Base-by-base conservation (phyloP, 64 coral and sea anemone species). In the Catalaphyllia jardinei region DNA sequence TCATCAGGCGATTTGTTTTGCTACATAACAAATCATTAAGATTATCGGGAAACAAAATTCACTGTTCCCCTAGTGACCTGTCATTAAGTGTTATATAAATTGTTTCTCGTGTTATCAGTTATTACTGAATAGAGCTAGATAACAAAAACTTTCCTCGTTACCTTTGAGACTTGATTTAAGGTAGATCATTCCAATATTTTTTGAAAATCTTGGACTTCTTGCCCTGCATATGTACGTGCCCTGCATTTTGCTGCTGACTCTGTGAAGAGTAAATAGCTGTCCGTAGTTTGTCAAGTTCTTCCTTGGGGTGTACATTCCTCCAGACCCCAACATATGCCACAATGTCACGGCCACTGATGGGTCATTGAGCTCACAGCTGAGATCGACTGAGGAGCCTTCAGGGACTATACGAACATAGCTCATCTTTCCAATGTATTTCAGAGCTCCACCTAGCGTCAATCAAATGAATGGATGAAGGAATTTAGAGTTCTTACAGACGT, bases 161-260 rank as follows among this genome's bases (percentile, higher is more conserved):
- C 87, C 74, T 79, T 71, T 67, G 22, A 11, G 20, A 6, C 38
- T 35, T 52, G 30, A 3, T 27, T 61, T 69, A 42, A 89, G 60
- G 0, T 14, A 57, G 27, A 89, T 55, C 10, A 22, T 13, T n/a
- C 89, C 89, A 54, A 90, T 54, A n/a, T 51, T 28, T 24, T 71
- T 12, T 38, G 20, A 10, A 18, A 55, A 49, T 83, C 49, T 54
- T 30, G 2, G 38, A 31, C 14, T 7, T 60, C 52, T 81, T 0
- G n/a, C 27, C 52, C 82, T 71, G 60, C 90, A 92, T 60, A 92
- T 27, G 18, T 86, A 92, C 7, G 19, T 55, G 14, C 90, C 90
- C 25, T 28, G 28, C 8, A 31, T 77, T 1, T 46, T 75, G 4
- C 20, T 75, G 7, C 55, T 78, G 19, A 76, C 74, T 9, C 57